Evolutionary conservation across 2,797 vertebrate genomes (phyloP).

Genomic region (Cephalopachus bancanus): DNA sequence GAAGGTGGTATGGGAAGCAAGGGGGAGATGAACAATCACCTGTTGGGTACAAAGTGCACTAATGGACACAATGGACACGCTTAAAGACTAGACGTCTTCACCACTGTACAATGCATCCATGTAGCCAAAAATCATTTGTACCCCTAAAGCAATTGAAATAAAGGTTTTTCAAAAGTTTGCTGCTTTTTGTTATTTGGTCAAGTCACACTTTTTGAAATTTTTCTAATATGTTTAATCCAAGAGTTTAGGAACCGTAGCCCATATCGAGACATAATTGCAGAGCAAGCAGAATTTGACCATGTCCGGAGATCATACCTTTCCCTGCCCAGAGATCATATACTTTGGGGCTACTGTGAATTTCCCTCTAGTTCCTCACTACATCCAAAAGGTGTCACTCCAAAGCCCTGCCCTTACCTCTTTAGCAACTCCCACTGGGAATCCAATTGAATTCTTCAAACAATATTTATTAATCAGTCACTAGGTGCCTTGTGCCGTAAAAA

Average conservation of each 20-base stretch:
- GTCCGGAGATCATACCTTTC: no score
- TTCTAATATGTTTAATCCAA: neutral
- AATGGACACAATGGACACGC: no score
- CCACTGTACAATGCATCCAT: no score
- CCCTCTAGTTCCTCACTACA: neutral
- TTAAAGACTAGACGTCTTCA: no score
- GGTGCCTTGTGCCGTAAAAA: neutral
- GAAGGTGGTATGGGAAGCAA: no score
- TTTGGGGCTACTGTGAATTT: neutral
- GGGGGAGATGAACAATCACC: no score
- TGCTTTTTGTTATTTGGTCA: neutral
- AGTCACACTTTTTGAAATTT: neutral
- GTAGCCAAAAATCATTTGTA: no score
- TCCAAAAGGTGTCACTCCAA: neutral
- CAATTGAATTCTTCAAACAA: neutral
- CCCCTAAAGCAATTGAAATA: no score
- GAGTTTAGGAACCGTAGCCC: neutral
- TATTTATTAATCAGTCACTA: neutral
- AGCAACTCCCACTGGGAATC: neutral
- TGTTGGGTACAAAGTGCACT: no score
- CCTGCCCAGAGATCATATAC: neutral
- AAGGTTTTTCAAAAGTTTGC: no score
- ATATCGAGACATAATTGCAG: slow-evolving; percentile 15
- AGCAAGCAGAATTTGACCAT: neutral
- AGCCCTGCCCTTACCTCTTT: neutral